phyloP scores from a whole-genome alignment of 1,140 invertebrate species.

The Heliconius hewitsoni region DNA sequence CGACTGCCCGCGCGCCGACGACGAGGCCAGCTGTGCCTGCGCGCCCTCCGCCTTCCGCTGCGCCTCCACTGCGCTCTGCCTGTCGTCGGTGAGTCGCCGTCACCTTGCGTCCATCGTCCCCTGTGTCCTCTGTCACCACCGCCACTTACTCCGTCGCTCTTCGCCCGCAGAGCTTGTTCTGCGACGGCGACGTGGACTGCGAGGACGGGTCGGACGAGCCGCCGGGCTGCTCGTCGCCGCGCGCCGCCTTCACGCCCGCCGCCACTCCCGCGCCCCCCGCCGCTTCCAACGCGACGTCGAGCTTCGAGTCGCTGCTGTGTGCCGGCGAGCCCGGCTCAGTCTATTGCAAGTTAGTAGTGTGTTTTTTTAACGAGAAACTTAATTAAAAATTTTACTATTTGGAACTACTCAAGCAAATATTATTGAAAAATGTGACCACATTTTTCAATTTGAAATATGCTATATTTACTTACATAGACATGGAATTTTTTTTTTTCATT shows the following conservation, averaged over 20 bases:
- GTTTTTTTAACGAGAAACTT: too few species aligned
- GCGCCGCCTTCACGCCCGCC: background rate
- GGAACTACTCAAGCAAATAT: background rate
- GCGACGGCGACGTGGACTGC: constrained; percentile 92
- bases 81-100: constrained; percentile 87
- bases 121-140: constrained; percentile 68
- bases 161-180: constrained; percentile 89
- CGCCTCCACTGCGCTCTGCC: constrained; percentile 80
- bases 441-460: too few species aligned
- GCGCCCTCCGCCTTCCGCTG: constrained; percentile 86
- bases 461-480: too few species aligned
- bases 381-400: too few species aligned
- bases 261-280: constrained; percentile 35
- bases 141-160: constrained; percentile 85
- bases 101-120: constrained; percentile 88
- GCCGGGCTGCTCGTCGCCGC: constrained; percentile 81
- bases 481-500: too few species aligned
- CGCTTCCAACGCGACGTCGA: constrained; percentile 1
- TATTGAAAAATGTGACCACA: background rate
- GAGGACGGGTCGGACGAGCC: constrained; percentile 91
- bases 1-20: constrained; percentile 87
- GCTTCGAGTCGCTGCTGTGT: constrained; percentile 45
- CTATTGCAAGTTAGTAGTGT: constrained; percentile 47
- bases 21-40: constrained; percentile 87
- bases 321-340: constrained; percentile 56